Evolutionary conservation across 2,797 vertebrate species (phyloP).

Genomic region (Sebastes matsubarae): DNA sequence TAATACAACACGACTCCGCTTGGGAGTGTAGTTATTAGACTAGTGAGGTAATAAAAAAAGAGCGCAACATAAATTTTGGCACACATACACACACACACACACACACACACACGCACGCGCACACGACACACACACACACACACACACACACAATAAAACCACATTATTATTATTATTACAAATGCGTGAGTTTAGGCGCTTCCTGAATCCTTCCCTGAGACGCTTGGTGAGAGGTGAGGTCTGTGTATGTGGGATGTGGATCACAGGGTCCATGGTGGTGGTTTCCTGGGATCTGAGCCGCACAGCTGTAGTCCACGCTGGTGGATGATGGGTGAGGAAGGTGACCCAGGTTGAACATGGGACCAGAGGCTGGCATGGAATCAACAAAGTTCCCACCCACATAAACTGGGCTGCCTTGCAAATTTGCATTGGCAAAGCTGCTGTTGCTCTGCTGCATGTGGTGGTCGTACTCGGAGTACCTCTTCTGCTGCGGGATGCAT

Average conservation of each 20-base stretch:
- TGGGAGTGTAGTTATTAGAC: constrained; percentile 85
- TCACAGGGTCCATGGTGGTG: constrained; percentile 99
- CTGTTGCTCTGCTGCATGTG: constrained; percentile 93
- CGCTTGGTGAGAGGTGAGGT: constrained; percentile 98
- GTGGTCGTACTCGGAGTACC: constrained; percentile 97
- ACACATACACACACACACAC: constrained; percentile 52
- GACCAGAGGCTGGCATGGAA: constrained; percentile 98
- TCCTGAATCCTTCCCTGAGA: constrained; percentile 99
- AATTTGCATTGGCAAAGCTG: constrained; percentile 92
- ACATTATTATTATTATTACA: constrained; percentile 82
- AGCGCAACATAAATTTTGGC: constrained; percentile 84
- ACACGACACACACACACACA: constrained; percentile 16
- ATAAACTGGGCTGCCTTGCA: constrained; percentile 98
- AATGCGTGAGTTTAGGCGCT: constrained; percentile 99
- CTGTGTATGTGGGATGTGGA: constrained; percentile 99
- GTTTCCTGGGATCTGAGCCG: constrained; percentile 98
- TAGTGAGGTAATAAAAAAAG: constrained; percentile 96
- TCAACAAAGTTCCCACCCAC: constrained; percentile 99
- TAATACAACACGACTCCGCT: constrained; percentile 81
- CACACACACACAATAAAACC: constrained; percentile 57
- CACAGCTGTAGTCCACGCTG: constrained; percentile 99
- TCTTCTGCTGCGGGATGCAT: constrained; percentile 98
- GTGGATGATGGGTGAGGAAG: constrained; percentile 98
- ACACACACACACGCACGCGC: background rate
- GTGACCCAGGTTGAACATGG: constrained; percentile 98